These are phyloP conservation scores for Dendropsophus ebraccatus DNA, from an alignment of 2,113 vertebrate species.

Conservation along the genomic window DNA sequence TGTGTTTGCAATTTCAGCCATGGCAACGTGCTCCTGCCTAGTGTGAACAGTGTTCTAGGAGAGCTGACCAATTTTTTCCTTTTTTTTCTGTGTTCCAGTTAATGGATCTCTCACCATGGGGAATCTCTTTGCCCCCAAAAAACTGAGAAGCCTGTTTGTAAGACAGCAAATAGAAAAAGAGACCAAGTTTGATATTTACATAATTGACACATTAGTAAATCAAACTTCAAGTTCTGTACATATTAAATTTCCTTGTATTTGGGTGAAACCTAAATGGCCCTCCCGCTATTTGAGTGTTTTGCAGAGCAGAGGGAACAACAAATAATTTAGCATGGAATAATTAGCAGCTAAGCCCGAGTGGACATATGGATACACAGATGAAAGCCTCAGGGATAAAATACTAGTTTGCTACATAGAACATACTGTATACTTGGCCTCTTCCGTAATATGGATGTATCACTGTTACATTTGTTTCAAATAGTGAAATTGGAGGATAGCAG, in stretches of 20 bases:
- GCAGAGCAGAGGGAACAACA: not conserved
- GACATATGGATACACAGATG: conserved; percentile 20
- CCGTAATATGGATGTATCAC: not conserved
- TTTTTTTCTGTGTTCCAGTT: too few relatives aligned
- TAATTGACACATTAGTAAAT: not conserved
- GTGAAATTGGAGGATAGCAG: not conserved
- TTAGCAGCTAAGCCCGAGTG: conserved; percentile 10
- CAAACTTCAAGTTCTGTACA: not conserved
- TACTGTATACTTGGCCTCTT: not conserved
- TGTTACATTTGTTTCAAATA: not conserved
- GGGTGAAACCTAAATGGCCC: not conserved
- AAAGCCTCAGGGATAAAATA: conserved; percentile 6
- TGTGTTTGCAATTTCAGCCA: too few relatives aligned
- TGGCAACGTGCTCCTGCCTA: too few relatives aligned
- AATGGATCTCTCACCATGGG: too few relatives aligned
- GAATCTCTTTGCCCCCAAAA: too few relatives aligned
- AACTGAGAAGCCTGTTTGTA: not conserved
- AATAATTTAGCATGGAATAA: conserved; percentile 5
- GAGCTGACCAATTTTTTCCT: too few relatives aligned
- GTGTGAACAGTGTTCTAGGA: too few relatives aligned
- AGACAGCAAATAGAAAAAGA: not conserved
- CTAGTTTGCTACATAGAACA: not conserved
- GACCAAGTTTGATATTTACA: not conserved
- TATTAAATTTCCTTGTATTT: not conserved
- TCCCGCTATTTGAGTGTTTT: not conserved